Evolutionary conservation across 2,888 invertebrate species (phyloP).

Genomic region (Drosophila buzzatii): DNA sequence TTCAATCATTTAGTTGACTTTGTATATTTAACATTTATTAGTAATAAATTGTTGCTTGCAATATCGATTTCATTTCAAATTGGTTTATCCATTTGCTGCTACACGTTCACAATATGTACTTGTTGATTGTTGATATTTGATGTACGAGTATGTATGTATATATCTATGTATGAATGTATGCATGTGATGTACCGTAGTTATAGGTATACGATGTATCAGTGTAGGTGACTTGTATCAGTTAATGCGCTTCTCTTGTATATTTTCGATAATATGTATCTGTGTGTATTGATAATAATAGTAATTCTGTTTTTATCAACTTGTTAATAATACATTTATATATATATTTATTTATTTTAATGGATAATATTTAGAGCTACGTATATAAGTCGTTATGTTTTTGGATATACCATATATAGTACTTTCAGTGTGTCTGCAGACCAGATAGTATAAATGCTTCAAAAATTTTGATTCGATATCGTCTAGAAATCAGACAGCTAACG

Average conservation of each 20-base stretch:
- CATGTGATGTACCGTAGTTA: constrained; percentile 27
- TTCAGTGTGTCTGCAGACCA: constrained; percentile 12
- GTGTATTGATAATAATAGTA: constrained; percentile 47
- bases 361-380: constrained; percentile 31
- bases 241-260: constrained; percentile 27
- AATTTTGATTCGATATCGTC: constrained; percentile 30
- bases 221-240: constrained; percentile 12
- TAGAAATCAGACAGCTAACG: constrained; percentile 22
- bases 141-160: background rate
- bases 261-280: constrained; percentile 23
- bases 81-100: constrained; percentile 48
- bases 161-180: constrained; percentile 6
- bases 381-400: constrained; percentile 1
- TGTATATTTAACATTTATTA: constrained; percentile 76
- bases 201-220: constrained; percentile 31
- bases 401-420: constrained; percentile 16
- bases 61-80: constrained; percentile 47
- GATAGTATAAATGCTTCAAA: constrained; percentile 48
- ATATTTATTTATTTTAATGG: constrained; percentile 14
- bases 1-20: constrained; percentile 31
- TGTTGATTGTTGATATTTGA: constrained; percentile 61
- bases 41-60: constrained; percentile 62
- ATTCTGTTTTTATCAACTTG: constrained; percentile 24
- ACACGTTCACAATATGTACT: constrained; percentile 73
- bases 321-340: constrained; percentile 2